A percentile compares a stretch with the other conserved stretches of the same genome.
Conservation (phyloP, 2,113 vertebrate species). For the Baryphthengus martii region DNA sequence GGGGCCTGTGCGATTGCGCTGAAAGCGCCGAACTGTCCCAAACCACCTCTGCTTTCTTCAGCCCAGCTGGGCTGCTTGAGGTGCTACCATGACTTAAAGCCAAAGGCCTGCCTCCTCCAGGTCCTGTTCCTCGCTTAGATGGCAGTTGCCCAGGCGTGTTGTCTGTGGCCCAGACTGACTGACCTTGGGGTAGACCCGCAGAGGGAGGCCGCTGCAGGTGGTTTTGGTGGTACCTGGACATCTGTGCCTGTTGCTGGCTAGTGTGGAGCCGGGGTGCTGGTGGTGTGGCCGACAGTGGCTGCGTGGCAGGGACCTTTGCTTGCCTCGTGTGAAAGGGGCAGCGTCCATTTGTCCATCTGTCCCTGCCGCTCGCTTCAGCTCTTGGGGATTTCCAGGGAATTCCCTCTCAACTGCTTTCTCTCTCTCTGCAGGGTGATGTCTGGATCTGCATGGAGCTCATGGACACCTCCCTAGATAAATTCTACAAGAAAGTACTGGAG, state of each 20-base stretch:
- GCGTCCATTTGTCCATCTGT: neutral
- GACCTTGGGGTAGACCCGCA: neutral
- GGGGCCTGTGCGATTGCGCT: fast-evolving
- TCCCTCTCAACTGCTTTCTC: neutral
- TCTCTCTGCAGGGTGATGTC: conserved; percentile 65
- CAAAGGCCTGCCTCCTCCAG: neutral
- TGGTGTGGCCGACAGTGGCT: neutral
- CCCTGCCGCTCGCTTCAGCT: neutral
- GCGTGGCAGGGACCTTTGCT: fast-evolving
- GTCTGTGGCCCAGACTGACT: fast-evolving
- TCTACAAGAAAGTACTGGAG: conserved; percentile 82
- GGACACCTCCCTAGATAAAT: conserved; percentile 82
- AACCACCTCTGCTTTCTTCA: neutral
- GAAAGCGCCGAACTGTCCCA: neutral
- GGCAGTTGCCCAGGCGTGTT: neutral
- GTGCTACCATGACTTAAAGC: neutral
- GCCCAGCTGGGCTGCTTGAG: neutral
- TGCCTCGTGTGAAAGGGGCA: neutral
- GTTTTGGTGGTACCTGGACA: neutral
- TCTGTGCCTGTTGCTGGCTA: neutral
- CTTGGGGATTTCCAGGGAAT: neutral
- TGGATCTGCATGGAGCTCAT: conserved; percentile 86
- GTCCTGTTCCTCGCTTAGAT: neutral
- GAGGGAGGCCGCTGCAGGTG: neutral
- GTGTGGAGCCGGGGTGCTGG: neutral